Conservation (phyloP, 2,797 vertebrate species). For the Sciurus carolinensis region DNA sequence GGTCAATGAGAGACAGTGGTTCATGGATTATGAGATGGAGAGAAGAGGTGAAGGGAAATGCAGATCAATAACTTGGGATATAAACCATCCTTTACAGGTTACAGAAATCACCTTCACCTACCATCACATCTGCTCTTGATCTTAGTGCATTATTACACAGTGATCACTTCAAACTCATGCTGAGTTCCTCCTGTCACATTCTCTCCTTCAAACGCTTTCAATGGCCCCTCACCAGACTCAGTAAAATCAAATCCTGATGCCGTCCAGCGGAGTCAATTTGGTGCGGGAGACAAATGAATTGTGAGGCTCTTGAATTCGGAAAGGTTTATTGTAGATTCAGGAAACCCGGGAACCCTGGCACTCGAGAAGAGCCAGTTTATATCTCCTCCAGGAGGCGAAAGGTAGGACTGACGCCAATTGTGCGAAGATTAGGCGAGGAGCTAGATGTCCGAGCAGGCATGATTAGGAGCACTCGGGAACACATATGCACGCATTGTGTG, state of each 20-base stretch:
- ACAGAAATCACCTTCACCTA: neutral
- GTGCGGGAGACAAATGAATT: too few relatives aligned
- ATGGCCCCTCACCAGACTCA: neutral
- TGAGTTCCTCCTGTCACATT: rapidly evolving
- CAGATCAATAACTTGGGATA: neutral
- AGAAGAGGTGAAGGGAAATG: neutral
- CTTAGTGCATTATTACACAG: neutral
- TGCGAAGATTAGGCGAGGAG: too few relatives aligned
- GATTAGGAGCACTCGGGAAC: too few relatives aligned
- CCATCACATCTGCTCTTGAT: neutral
- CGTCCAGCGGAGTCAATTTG: too few relatives aligned
- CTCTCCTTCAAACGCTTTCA: neutral
- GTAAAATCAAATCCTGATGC: neutral
- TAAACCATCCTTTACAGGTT: neutral
- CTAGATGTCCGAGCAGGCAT: too few relatives aligned
- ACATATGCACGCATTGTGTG: too few relatives aligned
- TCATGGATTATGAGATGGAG: neutral
- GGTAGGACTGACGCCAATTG: too few relatives aligned
- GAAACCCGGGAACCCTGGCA: too few relatives aligned
- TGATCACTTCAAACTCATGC: neutral
- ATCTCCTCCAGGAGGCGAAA: too few relatives aligned
- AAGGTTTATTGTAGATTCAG: too few relatives aligned
- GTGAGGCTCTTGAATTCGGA: too few relatives aligned
- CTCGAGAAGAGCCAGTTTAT: too few relatives aligned
- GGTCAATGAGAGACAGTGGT: neutral